Evolutionary conservation across 2,797 vertebrate species (phyloP), one percentile per base, ranked within the genome.

Genomic region (Coregonus sp.): DNA sequence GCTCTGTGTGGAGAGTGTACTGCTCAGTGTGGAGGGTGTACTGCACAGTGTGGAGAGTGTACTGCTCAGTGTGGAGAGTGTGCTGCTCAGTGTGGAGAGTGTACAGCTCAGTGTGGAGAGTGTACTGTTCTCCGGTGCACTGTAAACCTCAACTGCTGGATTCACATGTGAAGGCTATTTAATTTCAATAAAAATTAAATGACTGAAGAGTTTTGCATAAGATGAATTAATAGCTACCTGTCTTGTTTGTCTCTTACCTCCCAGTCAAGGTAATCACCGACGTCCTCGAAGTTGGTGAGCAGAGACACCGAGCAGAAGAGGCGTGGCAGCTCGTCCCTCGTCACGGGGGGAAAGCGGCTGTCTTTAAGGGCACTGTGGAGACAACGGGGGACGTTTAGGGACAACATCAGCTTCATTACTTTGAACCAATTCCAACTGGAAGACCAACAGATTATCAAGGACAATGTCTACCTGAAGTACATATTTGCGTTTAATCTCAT

Each of bases 251-350:
- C 74, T 81, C 95, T 96, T 94, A 99, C 98, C 97, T 99, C 98
- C 98, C 98, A 99, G 92, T 99, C 98, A 95, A 99, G 96, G 93
- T 98, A 99, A 96, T 99, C 98, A 93, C 97, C 97, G 84, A 99
- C 98, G 90, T 99, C 98, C 95, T 99, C 98, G 93, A 99, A 99
- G 95, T 99, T 99, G 95, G 98, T 99, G 94, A 99, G 98, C 88
- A 99, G 97, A 96, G 98, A 99, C 93, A 99, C 98, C 94, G 98
- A 99, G 96, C 98, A 99, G 96, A 98, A 99, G 94, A 99, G 97
- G 94, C 98, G 97, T 88, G 97, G 97, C 95, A 99, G 94, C 96
- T 99, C 98, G 87, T 99, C 98, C 97, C 98, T 97, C 91, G 98
- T 99, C 98, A 99, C 97, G 86, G 98, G 98, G 95, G 98, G 98